Base-by-base conservation (phyloP, 2,797 vertebrate genomes). In the Buphagus erythrorhynchus region DNA sequence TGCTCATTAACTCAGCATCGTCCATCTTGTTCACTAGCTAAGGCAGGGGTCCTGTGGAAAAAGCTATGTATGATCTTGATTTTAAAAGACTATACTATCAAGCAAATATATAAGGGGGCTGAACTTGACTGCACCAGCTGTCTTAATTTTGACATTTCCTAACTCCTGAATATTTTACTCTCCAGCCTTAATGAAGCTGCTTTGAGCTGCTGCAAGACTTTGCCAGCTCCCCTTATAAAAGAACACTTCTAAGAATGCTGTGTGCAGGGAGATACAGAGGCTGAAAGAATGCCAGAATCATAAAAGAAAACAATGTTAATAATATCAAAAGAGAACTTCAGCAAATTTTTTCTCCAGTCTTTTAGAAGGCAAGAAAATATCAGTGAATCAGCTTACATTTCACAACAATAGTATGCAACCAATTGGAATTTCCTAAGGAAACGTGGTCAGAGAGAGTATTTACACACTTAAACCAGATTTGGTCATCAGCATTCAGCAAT, bases 1-100 rank as follows among this genome's bases (percentile, higher is more conserved):
- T 96, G 96, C 95, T 97, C 95, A 96, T 96, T 96, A 96, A 95
- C 95, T 94, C 92, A 96, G 90, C 95, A 68, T 94, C 49, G 54
- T 87, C 93, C 77, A 87, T 92, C 95, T 93, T 92, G 90, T 67
- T 95, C 81, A 77, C 80, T 91, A 55, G 77, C 82, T 65, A 49
- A 96, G 80, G 88, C 84, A 67, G 88, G 71, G 49, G 74, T 94
- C 80, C 92, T 83, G 40, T 49, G 59, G 62, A 96, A 96, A 94
- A 89, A 63, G 11, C 21, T 6, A 2, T 45, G 25, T 36, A 66
- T 73, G 31, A 92, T 85, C 57, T 57, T 87, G 65, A 88, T 89
- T 93, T 96, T 89, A 82, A 86, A 91, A 86, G 35, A 89, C 67
- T 55, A 3, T 2, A 8, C 42, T 92, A 63, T 43, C 25, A 40